A percentile compares a stretch with the other conserved stretches of the same genome.
Evolutionary conservation across 2,113 vertebrate genomes (phyloP).

Genomic region (Gallinago paraguaiae): DNA sequence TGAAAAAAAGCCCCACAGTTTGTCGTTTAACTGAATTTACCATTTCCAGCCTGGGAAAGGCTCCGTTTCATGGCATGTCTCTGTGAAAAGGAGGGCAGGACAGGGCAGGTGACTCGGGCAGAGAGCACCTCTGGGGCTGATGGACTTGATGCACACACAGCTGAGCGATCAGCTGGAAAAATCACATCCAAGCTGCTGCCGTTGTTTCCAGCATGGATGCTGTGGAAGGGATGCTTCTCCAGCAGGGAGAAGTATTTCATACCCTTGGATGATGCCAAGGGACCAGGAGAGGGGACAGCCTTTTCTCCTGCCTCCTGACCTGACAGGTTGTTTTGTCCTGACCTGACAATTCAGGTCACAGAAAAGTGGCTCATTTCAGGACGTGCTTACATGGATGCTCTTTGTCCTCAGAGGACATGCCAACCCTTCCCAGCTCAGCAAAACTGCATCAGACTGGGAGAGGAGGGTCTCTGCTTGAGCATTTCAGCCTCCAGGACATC

Average conservation of each 20-base stretch:
- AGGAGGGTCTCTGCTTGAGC: not conserved
- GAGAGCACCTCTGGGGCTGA: not conserved
- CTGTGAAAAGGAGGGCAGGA: not conserved
- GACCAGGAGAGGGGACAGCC: not conserved
- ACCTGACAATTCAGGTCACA: not conserved
- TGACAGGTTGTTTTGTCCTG: too few species aligned
- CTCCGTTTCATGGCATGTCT: not conserved
- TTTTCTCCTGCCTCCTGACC: not conserved
- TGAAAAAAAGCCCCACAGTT: not conserved
- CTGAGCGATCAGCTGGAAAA: not conserved
- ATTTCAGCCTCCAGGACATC: not conserved
- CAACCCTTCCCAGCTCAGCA: not conserved
- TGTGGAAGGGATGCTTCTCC: not conserved
- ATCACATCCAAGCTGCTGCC: not conserved
- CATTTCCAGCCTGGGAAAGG: not conserved
- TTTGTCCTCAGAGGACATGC: not conserved
- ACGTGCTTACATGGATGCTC: not conserved
- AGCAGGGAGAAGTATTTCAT: not conserved
- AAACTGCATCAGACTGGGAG: not conserved
- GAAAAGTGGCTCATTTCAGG: not conserved
- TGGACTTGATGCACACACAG: fast-evolving
- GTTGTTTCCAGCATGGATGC: not conserved
- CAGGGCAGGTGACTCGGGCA: too few species aligned
- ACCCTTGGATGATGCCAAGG: too few species aligned
- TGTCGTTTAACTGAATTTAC: not conserved